Base-by-base conservation (phyloP, 1,140 invertebrate genomes). In the Lepidurus couesii region DNA sequence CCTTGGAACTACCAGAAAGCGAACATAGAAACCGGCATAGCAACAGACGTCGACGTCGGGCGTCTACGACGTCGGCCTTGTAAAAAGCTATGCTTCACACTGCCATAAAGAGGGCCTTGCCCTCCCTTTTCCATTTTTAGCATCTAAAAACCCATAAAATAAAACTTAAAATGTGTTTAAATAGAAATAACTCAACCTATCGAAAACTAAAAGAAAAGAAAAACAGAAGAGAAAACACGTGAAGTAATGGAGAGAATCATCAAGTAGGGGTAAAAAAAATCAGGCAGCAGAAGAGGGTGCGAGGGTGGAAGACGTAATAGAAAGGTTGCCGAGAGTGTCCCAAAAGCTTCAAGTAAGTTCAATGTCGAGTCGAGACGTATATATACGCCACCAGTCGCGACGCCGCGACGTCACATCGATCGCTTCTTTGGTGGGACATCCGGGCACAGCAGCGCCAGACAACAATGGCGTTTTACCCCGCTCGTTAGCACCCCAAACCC, bases 61-160 rank as follows among this genome's bases (percentile, higher is more conserved):
- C 53, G 53, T 65, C 53, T 65, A 65, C 53, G 53, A 65, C 53
- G 53, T 65, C 53, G 53, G n/a, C 53, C 53, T 65, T 65, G 53
- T 21, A 65, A 65, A 65, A 9, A n/a, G 53, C 34, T 34, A 34
- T 34, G 34, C 34, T 34, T 34, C 34, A 34, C 4, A 34, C 34
- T 34, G 34, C 34, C 34, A 34, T 34, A 34, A 34, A 34, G 34
- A 34, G 34, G 34, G 34, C 34, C 34, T 34, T 34, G 34, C 34
- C 34, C 34, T 13, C 13, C 21, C 53, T 65, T 65, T 13, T 65
- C 13, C 53, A n/a, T 47, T 65, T 65, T 65, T 21, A 34, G 34
- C 34, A 4, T 34, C 34, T 34, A 34, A 34, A 34, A 34, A 3
- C 3, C 34, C 34, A 47, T 47, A 4, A 47, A 47, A 47, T 47